phyloP scores from a whole-genome alignment of 2,888 invertebrate genomes.

The Sepioteuthis lessoniana region DNA sequence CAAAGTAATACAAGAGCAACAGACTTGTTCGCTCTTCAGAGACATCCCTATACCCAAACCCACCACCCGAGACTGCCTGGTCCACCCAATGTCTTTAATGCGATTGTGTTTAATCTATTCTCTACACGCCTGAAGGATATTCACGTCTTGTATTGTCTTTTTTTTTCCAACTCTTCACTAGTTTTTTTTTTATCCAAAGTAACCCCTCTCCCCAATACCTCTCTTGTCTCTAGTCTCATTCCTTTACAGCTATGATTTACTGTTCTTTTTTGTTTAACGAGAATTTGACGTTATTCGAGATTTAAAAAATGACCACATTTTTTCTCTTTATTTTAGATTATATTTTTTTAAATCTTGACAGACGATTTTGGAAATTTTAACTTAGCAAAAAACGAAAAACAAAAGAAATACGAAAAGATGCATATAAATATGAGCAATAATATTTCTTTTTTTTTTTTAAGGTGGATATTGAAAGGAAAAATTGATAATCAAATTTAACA shows the following conservation, averaged over 20 bases:
- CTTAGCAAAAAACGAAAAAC: neutral
- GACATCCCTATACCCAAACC: neutral
- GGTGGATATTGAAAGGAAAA: neutral
- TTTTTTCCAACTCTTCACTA: neutral
- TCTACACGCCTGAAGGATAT: neutral
- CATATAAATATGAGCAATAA: neutral
- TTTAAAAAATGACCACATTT: neutral
- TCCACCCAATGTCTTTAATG: neutral
- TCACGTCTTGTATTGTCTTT: neutral
- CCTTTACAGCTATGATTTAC: neutral
- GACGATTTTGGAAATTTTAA: neutral
- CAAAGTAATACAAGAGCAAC: neutral
- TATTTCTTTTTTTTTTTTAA: neutral
- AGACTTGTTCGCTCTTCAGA: neutral
- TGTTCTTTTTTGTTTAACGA: neutral
- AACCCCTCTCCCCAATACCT: neutral
- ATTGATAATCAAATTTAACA: neutral
- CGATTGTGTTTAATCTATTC: neutral
- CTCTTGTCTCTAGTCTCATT: neutral
- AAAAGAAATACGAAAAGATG: accelerated
- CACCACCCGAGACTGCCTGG: neutral
- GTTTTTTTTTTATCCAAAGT: neutral
- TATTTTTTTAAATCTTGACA: neutral
- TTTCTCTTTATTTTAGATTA: neutral
- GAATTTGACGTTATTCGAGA: neutral